Conservation (phyloP, 2,113 vertebrate species). For the Sinocyclocheilus rhinocerous region DNA sequence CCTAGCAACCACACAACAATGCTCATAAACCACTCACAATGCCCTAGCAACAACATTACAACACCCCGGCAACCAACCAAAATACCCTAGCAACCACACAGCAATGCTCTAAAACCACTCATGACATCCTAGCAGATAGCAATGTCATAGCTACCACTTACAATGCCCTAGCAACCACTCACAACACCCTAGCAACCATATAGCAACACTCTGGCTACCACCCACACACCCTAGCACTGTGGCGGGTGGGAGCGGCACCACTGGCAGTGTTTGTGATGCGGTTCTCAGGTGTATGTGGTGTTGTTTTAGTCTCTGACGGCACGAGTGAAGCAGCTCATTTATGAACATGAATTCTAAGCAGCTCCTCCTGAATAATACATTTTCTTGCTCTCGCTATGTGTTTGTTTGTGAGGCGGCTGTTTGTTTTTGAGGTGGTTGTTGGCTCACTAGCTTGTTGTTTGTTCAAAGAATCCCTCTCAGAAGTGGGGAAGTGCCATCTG, state of each 20-base stretch:
- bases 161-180: not conserved
- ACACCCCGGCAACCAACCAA: not conserved
- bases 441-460: conserved; percentile 36
- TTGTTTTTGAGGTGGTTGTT: conserved; percentile 33
- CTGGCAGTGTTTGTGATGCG: no score
- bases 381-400: conserved; percentile 44
- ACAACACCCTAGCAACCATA: not conserved
- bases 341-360: conserved; percentile 60
- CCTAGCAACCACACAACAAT: not conserved
- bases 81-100: no score
- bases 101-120: no score
- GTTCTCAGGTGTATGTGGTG: not conserved
- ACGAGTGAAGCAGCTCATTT: conserved; percentile 57
- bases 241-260: not conserved
- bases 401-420: conserved; percentile 32
- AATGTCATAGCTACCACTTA: no score
- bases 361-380: conserved; percentile 61
- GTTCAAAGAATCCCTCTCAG: conserved; percentile 50
- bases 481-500: conserved; percentile 57
- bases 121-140: no score
- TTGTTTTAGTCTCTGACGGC: conserved; percentile 37
- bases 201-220: not conserved
- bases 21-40: not conserved
- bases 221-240: not conserved
- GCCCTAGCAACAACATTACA: not conserved